Evolutionary conservation across 1,140 invertebrate genomes (phyloP).

Genomic region (Bombus sibiricus): DNA sequence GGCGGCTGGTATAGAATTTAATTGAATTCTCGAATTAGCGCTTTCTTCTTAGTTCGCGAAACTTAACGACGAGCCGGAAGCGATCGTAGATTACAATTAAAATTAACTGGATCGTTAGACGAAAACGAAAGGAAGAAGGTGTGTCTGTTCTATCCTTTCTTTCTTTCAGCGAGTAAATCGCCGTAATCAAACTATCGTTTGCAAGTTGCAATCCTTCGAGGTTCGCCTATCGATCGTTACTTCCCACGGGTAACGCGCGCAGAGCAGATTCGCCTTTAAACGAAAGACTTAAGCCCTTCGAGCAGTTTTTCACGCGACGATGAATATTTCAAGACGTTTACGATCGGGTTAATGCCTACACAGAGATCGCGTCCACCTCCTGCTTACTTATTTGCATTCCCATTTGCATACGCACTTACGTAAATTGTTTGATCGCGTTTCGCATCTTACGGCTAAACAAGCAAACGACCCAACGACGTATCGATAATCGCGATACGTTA

Average conservation of each 20-base stretch:
- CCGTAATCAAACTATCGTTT: not conserved
- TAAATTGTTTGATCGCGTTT: conserved; percentile 16
- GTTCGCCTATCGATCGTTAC: conserved; percentile 37
- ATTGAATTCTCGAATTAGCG: conserved; percentile 41
- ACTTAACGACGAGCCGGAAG: conserved; percentile 12
- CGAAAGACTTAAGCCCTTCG: not conserved
- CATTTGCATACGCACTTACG: conserved; percentile 15
- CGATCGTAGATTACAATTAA: not conserved
- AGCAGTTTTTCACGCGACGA: conserved; percentile 53
- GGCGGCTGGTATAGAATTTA: not conserved
- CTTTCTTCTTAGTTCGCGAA: conserved; percentile 23
- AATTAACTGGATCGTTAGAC: not conserved
- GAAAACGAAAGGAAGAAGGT: conserved; percentile 7
- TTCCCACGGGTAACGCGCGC: not conserved
- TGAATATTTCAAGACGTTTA: conserved; percentile 43
- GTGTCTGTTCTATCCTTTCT: no score
- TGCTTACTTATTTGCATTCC: conserved; percentile 23
- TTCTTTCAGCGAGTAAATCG: not conserved
- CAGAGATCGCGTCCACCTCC: conserved; percentile 1
- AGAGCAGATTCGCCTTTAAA: conserved; percentile 32
- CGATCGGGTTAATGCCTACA: conserved; percentile 25
- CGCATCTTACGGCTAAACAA: not conserved
- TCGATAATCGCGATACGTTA: not conserved
- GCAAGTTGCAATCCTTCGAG: not conserved
- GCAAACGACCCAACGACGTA: not conserved